These are phyloP conservation scores for Zeuzera pyrina DNA, from an alignment of 2,888 invertebrate genomes.

Conservation along the genomic window DNA sequence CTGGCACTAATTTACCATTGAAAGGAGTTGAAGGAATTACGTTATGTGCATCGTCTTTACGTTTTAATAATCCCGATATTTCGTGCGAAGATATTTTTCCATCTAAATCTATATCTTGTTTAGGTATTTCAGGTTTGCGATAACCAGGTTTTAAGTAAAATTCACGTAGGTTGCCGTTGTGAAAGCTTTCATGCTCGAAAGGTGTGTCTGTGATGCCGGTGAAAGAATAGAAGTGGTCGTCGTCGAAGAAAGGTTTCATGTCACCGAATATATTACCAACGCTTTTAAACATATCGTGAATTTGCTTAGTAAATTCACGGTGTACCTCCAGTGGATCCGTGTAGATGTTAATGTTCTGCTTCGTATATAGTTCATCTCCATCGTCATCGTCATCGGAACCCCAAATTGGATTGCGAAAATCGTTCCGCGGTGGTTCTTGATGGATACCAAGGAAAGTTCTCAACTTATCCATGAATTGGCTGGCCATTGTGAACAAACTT, in stretches of 20 bases:
- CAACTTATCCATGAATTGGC: slow-evolving; percentile 43
- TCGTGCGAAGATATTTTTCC: slow-evolving; percentile 58
- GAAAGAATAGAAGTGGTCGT: slow-evolving; percentile 24
- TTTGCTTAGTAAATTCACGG: slow-evolving; percentile 40
- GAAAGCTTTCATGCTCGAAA: slow-evolving; percentile 26
- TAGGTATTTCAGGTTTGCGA: slow-evolving; percentile 30
- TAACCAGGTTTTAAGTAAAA: slow-evolving; percentile 62
- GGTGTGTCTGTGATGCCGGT: slow-evolving; percentile 12
- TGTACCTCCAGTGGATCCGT: slow-evolving; percentile 36
- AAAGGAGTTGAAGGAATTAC: slow-evolving; percentile 27
- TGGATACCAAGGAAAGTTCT: slow-evolving; percentile 46
- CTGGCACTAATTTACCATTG: slow-evolving; percentile 40
- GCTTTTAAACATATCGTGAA: slow-evolving; percentile 32
- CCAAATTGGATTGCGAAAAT: slow-evolving; percentile 66
- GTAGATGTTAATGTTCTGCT: slow-evolving; percentile 31
- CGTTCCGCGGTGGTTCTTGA: slow-evolving; percentile 46
- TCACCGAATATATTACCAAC: slow-evolving; percentile 53
- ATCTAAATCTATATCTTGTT: slow-evolving; percentile 51
- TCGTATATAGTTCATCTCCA: slow-evolving; percentile 52
- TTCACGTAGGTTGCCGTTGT: slow-evolving; percentile 43
- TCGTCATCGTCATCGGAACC: slow-evolving; percentile 56
- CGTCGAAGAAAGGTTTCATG: slow-evolving; percentile 34
- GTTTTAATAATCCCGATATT: slow-evolving; percentile 51
- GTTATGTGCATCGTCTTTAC: slow-evolving; percentile 29
- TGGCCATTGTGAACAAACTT: slow-evolving; percentile 12